Conservation (phyloP, 2,888 invertebrate genomes). For the Cordilura impudica region DNA sequence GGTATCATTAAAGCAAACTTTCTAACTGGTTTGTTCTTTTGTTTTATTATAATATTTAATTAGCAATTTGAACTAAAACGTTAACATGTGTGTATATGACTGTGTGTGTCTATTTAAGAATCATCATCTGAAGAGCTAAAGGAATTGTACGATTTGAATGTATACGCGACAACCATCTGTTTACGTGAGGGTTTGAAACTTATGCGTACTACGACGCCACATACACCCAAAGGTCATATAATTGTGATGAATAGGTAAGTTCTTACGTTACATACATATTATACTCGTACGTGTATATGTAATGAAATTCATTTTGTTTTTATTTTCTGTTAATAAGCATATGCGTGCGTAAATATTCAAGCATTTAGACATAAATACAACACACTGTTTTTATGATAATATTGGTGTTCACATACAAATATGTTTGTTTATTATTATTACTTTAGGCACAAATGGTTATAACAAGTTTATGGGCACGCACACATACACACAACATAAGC, state of each 20-base stretch:
- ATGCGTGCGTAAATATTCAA: neutral
- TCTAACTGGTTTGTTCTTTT: slow-evolving; percentile 68
- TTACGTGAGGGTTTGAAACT: slow-evolving; percentile 80
- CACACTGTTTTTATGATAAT: no score
- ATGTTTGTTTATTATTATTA: no score
- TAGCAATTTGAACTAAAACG: neutral
- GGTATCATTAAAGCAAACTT: slow-evolving; percentile 76
- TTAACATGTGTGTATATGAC: neutral
- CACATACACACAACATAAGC: no score
- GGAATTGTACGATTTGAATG: slow-evolving; percentile 79
- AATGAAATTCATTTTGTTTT: neutral
- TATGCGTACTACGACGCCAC: slow-evolving; percentile 77
- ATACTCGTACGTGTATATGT: no score
- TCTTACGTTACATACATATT: neutral
- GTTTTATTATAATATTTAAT: no score
- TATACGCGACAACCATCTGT: slow-evolving; percentile 80
- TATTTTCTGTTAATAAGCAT: neutral
- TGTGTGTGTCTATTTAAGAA: slow-evolving; percentile 64
- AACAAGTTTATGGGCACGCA: no score
- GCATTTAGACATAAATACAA: no score
- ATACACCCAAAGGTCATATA: slow-evolving; percentile 80
- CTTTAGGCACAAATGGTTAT: no score
- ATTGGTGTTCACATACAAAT: no score
- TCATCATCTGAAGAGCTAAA: slow-evolving; percentile 73
- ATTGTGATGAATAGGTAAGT: slow-evolving; percentile 81